A percentile compares a stretch with the other conserved stretches of the same genome.
These are phyloP conservation scores for Rhyzopertha dominica DNA, from an alignment of 1,140 invertebrate species.

Conservation along the genomic window DNA sequence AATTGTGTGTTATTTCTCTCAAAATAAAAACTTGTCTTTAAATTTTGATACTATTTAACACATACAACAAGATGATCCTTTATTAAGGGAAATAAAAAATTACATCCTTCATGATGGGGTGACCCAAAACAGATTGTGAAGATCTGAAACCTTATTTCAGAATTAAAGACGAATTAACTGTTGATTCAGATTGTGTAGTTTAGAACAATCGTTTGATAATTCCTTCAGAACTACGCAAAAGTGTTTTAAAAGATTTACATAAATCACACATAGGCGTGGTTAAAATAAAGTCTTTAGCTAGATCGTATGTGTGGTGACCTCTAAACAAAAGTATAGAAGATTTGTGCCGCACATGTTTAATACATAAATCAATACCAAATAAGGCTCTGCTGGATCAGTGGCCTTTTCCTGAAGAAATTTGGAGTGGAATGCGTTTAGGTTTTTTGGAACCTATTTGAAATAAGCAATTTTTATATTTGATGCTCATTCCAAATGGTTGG, in stretches of 20 bases:
- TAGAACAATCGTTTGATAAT: constrained; percentile 8
- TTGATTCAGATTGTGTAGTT: too few species aligned
- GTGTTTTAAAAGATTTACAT: constrained; percentile 8
- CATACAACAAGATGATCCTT: too few species aligned
- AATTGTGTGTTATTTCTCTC: too few species aligned
- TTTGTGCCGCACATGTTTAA: constrained; percentile 4
- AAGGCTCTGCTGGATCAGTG: constrained; percentile 7
- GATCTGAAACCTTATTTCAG: too few species aligned
- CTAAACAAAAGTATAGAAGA: constrained; percentile 13
- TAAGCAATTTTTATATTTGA: constrained; percentile 13
- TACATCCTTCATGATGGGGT: too few species aligned
- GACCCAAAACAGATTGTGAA: too few species aligned
- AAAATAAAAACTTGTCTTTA: too few species aligned
- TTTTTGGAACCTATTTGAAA: constrained; percentile 11
- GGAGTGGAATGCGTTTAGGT: constrained; percentile 9
- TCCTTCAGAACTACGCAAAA: constrained; percentile 8
- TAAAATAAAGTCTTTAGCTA: constrained; percentile 15
- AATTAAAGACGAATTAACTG: too few species aligned
- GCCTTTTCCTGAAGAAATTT: constrained; percentile 10
- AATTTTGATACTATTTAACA: too few species aligned
- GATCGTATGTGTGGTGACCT: constrained; percentile 12
- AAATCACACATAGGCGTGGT: constrained; percentile 11
- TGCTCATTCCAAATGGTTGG: constrained; percentile 13
- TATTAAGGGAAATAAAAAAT: too few species aligned
- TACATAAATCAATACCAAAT: constrained; percentile 6